Base-by-base conservation (phyloP, 2,113 vertebrate species). In the Heterochromis multidens region DNA sequence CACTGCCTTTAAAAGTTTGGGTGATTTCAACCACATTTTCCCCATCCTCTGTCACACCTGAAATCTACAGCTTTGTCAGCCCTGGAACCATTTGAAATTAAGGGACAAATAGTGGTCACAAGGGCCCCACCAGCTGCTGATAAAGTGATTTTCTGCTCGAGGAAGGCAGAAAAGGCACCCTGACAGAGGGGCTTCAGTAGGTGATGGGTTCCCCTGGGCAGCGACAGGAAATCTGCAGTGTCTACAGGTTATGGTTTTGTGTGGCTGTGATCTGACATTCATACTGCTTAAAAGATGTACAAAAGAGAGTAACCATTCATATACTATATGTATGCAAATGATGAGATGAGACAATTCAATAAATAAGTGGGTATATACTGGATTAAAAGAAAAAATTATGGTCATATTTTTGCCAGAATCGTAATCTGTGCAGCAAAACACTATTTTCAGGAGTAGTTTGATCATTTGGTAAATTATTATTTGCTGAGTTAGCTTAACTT, bases 31-130 rank as follows among this genome's bases (percentile, higher is more conserved):
- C 46, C 16, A 6, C 27, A 59, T 58, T 76, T 35, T 2, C 54
- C 25, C 7, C n/a, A 17, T 76, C 46, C 25, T 72, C 59, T 27
- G 10, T 19, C 58, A 31, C 43, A 84, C 33, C 65, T 60, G 61
- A 67, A 87, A 84, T 57, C 52, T 58, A 70, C 85, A 86, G 82
- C 81, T 81, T 74, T 80, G 81, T 85, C 62, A 85, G 84, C 82
- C 80, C 72, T 52, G 78, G 61, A 83, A 85, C 77, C 54, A 82
- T 76, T 84, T 79, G 49, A 89, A 93, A 89, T 86, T 83, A 89
- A 82, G 86, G 86, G 89, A 87, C 70, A 91, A 89, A 89, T 33
- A 77, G 74, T 29, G 83, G 88, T 92, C 90, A 90, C 86, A 81
- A 63, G 86, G 81, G 84, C 46, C 59, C 80, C 35, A 6, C 86